These are phyloP conservation scores for Acholoe squamosa DNA, from an alignment of 2,888 invertebrate species.

Conservation along the genomic window DNA sequence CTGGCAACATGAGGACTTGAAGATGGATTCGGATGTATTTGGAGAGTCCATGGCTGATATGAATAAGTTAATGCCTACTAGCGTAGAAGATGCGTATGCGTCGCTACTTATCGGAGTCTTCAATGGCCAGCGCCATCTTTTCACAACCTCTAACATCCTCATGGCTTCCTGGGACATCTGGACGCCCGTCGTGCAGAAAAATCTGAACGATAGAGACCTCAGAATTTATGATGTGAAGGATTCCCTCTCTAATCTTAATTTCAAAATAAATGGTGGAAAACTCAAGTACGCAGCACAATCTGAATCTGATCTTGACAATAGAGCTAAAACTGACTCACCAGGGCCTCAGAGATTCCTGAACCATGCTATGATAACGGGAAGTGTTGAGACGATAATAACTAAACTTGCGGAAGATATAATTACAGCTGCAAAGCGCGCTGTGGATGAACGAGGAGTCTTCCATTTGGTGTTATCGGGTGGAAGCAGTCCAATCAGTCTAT, in stretches of 20 bases:
- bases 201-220: background rate
- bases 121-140: slow-evolving; percentile 75
- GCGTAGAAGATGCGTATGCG: slow-evolving; percentile 75
- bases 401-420: slow-evolving; percentile 72
- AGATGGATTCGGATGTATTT: slow-evolving; percentile 68
- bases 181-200: slow-evolving; percentile 74
- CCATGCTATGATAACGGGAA: slow-evolving; percentile 71
- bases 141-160: slow-evolving; percentile 77
- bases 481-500: slow-evolving; percentile 69
- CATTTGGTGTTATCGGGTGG: slow-evolving; percentile 82
- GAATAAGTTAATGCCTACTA: slow-evolving; percentile 63
- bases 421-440: slow-evolving; percentile 67
- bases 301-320: too few relatives aligned
- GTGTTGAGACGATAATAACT: slow-evolving; percentile 68
- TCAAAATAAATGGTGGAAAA: background rate
- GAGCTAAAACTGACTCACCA: background rate
- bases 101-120: slow-evolving; percentile 76
- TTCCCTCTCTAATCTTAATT: slow-evolving; percentile 42
- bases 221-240: slow-evolving; percentile 51
- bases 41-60: slow-evolving; percentile 65
- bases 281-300: background rate
- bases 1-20: slow-evolving; percentile 68
- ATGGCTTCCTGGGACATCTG: slow-evolving; percentile 81
- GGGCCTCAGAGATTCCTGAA: slow-evolving; percentile 72
- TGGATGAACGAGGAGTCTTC: slow-evolving; percentile 73